phyloP scores from a whole-genome alignment of 2,797 vertebrate genomes.

The Schizopygopsis pylzovi region DNA sequence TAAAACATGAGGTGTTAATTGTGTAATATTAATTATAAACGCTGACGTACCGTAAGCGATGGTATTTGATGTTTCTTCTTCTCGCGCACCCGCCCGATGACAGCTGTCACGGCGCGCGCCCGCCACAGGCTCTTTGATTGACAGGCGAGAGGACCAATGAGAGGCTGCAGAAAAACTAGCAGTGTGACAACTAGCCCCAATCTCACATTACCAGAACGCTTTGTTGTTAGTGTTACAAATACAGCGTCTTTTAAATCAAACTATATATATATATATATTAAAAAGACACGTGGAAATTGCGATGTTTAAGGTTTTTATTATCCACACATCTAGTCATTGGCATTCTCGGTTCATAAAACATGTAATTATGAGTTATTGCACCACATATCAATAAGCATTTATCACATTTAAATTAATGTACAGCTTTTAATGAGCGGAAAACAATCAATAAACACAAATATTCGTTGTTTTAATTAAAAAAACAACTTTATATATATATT shows the following conservation, averaged over 20 bases:
- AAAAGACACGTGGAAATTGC: too few relatives aligned
- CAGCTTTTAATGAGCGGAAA: neutral
- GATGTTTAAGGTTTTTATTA: slow-evolving; percentile 10
- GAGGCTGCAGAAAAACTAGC: neutral
- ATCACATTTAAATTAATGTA: slow-evolving; percentile 19
- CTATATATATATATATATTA: too few relatives aligned
- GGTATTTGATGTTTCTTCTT: neutral
- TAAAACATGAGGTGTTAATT: too few relatives aligned
- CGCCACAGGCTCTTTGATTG: neutral
- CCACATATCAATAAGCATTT: neutral
- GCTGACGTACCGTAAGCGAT: neutral
- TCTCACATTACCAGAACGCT: neutral
- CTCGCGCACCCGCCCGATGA: neutral
- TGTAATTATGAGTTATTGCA: neutral
- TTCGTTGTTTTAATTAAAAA: neutral
- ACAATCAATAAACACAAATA: neutral
- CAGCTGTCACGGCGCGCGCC: slow-evolving; percentile 34
- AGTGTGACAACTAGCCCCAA: neutral
- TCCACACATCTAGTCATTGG: neutral
- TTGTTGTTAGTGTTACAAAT: too few relatives aligned
- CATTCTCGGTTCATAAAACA: neutral
- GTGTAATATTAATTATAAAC: neutral
- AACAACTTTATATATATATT: neutral
- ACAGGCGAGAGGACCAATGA: slow-evolving; percentile 21
- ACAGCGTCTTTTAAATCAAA: neutral